Percentiles rank a stretch among this genome's conserved stretches.
phyloP scores from a whole-genome alignment of 1,140 invertebrate species.

The Drosophila jambulina region DNA sequence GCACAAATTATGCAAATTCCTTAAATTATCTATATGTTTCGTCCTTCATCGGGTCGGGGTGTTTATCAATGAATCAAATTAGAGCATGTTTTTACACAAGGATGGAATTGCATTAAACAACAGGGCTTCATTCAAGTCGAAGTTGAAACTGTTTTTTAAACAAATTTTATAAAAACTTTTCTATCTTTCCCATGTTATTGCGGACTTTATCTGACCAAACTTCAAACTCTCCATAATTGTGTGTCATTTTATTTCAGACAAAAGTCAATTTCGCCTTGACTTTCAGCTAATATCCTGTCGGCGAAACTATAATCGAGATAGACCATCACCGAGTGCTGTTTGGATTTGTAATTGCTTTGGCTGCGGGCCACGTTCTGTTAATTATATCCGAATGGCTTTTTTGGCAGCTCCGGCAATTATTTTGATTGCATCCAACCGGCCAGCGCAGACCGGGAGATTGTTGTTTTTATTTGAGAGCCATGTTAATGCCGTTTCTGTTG shows the following conservation, averaged over 20 bases:
- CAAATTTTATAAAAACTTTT: neutral
- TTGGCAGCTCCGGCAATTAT: conserved; percentile 62
- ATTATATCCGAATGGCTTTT: conserved; percentile 79
- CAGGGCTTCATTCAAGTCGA: neutral
- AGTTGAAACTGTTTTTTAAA: neutral
- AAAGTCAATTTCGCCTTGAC: conserved; percentile 68
- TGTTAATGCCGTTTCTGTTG: conserved; percentile 55
- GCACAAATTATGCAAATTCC: conserved; percentile 47
- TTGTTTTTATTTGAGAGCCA: conserved; percentile 18
- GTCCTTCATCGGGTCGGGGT: neutral
- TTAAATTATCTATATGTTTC: conserved; percentile 35
- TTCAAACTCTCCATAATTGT: neutral
- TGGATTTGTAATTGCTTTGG: conserved; percentile 76
- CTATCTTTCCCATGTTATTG: too few species aligned
- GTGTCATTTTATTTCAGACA: neutral
- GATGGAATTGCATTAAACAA: too few species aligned
- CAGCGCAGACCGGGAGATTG: conserved; percentile 9
- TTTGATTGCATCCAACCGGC: conserved; percentile 43
- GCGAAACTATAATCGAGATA: conserved; percentile 73
- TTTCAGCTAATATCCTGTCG: conserved; percentile 79
- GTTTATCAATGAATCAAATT: conserved; percentile 69
- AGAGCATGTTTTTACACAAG: conserved; percentile 7
- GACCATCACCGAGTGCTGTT: conserved; percentile 57
- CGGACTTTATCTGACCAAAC: neutral
- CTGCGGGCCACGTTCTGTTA: conserved; percentile 59